These are phyloP conservation scores for Kryptolebias ocellatus DNA, from an alignment of 2,797 vertebrate genomes.

Conservation along the genomic window DNA sequence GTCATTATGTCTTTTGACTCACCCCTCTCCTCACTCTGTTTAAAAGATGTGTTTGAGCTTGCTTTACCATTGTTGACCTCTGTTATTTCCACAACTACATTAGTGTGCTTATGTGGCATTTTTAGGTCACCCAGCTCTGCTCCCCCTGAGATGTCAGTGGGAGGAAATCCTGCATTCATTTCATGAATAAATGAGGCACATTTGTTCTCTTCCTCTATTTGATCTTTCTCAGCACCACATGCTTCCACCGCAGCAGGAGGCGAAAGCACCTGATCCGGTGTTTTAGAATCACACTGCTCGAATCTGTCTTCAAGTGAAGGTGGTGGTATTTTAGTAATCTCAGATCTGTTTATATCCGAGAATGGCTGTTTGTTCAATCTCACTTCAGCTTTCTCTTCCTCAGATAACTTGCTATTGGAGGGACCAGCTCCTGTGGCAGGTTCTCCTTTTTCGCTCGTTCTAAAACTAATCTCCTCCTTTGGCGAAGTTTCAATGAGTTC, in stretches of 20 bases:
- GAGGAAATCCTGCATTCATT: conserved; percentile 53
- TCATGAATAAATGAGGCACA: conserved; percentile 34
- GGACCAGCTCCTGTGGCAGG: conserved; percentile 12
- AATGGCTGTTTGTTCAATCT: conserved; percentile 43
- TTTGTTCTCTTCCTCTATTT: conserved; percentile 42
- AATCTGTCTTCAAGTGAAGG: conserved; percentile 53
- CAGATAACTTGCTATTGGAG: conserved; percentile 11
- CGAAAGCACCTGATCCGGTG: conserved; percentile 37
- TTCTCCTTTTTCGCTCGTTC: conserved; percentile 19
- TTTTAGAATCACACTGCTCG: conserved; percentile 35
- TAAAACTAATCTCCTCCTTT: conserved; percentile 20
- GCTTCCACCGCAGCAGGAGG: conserved; percentile 1
- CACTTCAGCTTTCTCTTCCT: conserved; percentile 63
- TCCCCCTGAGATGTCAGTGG: conserved; percentile 28
- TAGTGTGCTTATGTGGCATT: conserved; percentile 26
- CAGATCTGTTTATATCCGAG: conserved; percentile 45
- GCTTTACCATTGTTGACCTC: conserved; percentile 12
- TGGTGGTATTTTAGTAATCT: conserved; percentile 43
- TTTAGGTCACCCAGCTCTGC: conserved; percentile 54
- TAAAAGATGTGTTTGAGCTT: conserved; percentile 23
- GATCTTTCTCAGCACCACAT: conserved; percentile 1
- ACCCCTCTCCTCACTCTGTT: conserved; percentile 17
- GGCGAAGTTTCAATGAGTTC: conserved; percentile 26
- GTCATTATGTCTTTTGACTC: conserved; percentile 23
- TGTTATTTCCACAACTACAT: conserved; percentile 33